phyloP scores from a whole-genome alignment of 2,113 vertebrate species.

The Amia ocellicauda region DNA sequence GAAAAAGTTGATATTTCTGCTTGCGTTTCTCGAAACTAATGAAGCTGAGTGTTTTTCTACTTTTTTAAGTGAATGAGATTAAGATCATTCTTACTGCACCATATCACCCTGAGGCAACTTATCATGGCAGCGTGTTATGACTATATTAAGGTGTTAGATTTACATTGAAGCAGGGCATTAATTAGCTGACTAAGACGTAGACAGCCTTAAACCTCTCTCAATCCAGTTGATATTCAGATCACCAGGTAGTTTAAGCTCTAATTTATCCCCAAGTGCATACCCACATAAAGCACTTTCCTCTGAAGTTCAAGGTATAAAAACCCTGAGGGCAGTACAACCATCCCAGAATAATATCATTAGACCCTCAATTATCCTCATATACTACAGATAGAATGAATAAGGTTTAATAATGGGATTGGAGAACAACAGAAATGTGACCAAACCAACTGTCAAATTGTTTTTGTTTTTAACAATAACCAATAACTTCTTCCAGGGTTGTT shows the following conservation, averaged over 20 bases:
- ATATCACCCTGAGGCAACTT: background rate
- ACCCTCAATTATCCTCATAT: conserved; percentile 24
- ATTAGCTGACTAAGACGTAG: conserved; percentile 28
- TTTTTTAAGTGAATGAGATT: background rate
- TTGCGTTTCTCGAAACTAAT: too few relatives aligned
- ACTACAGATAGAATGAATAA: conserved; percentile 19
- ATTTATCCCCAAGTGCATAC: conserved; percentile 46
- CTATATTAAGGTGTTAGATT: background rate
- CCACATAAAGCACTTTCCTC: conserved; percentile 23
- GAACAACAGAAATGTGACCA: too few relatives aligned
- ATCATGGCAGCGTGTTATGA: background rate
- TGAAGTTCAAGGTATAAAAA: conserved; percentile 35
- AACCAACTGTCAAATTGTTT: too few relatives aligned
- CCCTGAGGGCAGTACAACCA: conserved; percentile 19
- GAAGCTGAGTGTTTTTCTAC: too few relatives aligned
- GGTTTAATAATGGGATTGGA: conserved; percentile 8
- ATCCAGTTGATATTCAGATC: conserved; percentile 33
- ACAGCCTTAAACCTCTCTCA: conserved; percentile 12
- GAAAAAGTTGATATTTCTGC: too few relatives aligned
- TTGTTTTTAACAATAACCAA: too few relatives aligned
- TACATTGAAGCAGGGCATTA: conserved; percentile 20
- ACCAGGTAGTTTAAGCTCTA: conserved; percentile 30
- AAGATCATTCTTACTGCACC: background rate
- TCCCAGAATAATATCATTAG: conserved; percentile 25
- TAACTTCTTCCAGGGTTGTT: too few relatives aligned